Percentiles rank a stretch among this genome's conserved stretches.
Evolutionary conservation across 2,113 vertebrate genomes (phyloP).

Genomic region (Platysteira castanea): DNA sequence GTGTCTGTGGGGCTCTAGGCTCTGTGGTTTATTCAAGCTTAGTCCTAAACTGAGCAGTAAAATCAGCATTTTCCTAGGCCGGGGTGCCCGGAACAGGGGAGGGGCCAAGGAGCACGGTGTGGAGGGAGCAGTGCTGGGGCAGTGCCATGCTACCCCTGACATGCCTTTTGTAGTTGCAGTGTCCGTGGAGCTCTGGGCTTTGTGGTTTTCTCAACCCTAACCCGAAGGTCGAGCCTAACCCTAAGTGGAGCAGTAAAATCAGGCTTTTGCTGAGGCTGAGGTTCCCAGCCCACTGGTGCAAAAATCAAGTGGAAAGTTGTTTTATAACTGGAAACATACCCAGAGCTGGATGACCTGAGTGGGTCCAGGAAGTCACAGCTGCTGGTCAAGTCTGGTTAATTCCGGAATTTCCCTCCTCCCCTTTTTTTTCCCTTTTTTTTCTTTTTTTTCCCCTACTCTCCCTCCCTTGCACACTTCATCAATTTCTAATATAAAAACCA

Average conservation of each 20-base stretch:
- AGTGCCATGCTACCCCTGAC: neutral
- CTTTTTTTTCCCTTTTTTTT: no score
- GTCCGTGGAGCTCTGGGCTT: neutral
- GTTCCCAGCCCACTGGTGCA: neutral
- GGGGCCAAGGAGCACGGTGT: accelerated
- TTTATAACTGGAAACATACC: neutral
- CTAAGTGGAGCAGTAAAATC: neutral
- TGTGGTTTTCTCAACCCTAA: neutral
- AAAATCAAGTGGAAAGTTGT: neutral
- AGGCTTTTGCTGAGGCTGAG: neutral
- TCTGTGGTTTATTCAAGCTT: neutral
- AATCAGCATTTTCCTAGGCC: neutral
- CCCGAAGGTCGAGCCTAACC: neutral
- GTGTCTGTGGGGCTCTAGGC: neutral
- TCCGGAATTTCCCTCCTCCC: neutral
- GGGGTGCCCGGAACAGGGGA: neutral
- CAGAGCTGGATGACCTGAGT: neutral
- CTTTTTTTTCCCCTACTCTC: accelerated
- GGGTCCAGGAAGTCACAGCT: neutral
- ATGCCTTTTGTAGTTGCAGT: neutral
- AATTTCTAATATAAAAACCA: conserved; percentile 13
- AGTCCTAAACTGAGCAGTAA: neutral
- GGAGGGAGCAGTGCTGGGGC: neutral
- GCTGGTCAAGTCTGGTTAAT: neutral
- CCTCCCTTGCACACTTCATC: neutral